phyloP scores from a whole-genome alignment of 1,140 invertebrate genomes.

The Nasonia vitripennis region DNA sequence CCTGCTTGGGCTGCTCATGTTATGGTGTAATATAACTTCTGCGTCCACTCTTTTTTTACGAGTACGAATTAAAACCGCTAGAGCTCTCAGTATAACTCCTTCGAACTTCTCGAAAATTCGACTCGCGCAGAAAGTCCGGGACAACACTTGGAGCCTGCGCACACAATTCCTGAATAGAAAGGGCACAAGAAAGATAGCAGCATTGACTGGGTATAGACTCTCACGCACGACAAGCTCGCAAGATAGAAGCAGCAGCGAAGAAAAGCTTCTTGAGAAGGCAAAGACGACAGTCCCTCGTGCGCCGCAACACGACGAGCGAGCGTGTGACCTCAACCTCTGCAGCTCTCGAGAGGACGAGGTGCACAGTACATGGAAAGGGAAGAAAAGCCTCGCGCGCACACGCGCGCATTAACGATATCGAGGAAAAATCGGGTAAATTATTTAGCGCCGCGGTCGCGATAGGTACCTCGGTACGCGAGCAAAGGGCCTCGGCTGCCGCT shows the following conservation, averaged over 20 bases:
- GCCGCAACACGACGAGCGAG: not conserved
- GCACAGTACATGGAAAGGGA: not conserved
- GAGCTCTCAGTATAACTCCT: too few relatives aligned
- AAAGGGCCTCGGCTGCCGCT: constrained; percentile 54
- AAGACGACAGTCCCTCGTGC: not conserved
- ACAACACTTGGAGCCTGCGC: too few relatives aligned
- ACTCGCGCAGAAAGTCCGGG: too few relatives aligned
- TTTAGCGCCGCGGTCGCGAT: constrained; percentile 63
- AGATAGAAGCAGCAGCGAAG: not conserved
- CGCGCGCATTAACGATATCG: constrained; percentile 19
- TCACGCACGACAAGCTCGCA: not conserved
- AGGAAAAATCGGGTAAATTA: constrained; percentile 71
- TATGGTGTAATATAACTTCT: too few relatives aligned
- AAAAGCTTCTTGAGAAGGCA: constrained; percentile 7
- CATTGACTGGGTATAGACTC: too few relatives aligned
- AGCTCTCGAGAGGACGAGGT: not conserved
- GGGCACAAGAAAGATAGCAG: not conserved
- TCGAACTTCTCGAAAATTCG: too few relatives aligned
- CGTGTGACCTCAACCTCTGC: not conserved
- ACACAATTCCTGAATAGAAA: not conserved
- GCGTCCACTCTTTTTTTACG: too few relatives aligned
- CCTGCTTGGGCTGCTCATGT: too few relatives aligned
- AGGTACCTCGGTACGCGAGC: not conserved
- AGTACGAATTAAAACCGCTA: too few relatives aligned
- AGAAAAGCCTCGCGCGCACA: not conserved